These are phyloP conservation scores for Astyanax mexicanus DNA, from an alignment of 2,797 vertebrate genomes.

Conservation along the genomic window DNA sequence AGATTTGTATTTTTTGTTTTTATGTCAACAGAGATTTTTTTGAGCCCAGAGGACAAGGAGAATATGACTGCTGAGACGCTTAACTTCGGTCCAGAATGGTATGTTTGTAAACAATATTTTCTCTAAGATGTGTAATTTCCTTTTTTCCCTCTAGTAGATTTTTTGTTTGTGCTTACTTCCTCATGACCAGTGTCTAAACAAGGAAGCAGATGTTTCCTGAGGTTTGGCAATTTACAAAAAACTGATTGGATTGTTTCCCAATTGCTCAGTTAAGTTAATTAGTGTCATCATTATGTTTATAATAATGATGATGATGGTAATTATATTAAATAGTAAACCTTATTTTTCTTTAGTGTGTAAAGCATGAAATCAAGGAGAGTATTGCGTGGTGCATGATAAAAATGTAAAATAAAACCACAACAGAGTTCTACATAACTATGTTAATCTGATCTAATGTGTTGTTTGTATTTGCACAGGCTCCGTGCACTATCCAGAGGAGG, in stretches of 20 bases:
- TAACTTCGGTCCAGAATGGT: conserved; percentile 97
- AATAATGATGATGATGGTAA: too few species aligned
- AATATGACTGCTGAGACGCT: conserved; percentile 95
- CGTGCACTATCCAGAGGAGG: conserved; percentile 93
- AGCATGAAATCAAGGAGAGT: too few species aligned
- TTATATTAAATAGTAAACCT: too few species aligned
- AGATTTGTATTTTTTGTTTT: neutral
- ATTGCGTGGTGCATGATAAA: too few species aligned
- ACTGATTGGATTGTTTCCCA: conserved; percentile 20
- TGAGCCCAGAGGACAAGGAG: conserved; percentile 78
- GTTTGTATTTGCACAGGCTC: conserved; percentile 76
- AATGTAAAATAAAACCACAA: too few species aligned
- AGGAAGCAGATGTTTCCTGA: conserved; percentile 57
- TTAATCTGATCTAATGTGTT: too few species aligned
- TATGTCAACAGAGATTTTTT: conserved; percentile 69
- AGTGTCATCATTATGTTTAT: neutral
- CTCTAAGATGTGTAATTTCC: neutral
- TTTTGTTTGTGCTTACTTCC: conserved; percentile 22
- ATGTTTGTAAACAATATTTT: conserved; percentile 39
- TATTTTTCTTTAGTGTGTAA: too few species aligned
- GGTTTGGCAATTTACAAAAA: neutral
- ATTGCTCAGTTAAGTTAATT: neutral
- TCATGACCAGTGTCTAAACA: neutral
- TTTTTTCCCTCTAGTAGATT: neutral
- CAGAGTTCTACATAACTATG: too few species aligned